These are phyloP conservation scores for Heteromormyrus szaboi DNA, from an alignment of 2,797 vertebrate species.

Conservation along the genomic window DNA sequence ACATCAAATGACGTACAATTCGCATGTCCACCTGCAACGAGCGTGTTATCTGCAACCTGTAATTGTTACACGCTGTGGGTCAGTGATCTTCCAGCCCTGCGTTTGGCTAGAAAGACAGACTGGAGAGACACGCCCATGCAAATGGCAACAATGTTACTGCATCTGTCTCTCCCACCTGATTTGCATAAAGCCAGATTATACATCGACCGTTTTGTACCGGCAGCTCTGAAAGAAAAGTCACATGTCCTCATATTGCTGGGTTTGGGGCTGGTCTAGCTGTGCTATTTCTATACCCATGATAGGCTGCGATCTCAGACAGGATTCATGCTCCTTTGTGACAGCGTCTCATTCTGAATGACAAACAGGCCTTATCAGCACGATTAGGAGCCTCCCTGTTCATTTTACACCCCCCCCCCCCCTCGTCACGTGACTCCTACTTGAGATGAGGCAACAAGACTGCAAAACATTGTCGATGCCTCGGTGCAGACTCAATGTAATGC, in stretches of 20 bases:
- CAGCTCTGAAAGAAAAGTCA: background rate
- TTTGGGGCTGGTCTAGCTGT: background rate
- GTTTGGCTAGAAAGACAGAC: background rate
- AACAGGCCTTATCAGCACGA: background rate
- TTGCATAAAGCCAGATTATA: background rate
- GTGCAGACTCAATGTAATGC: background rate
- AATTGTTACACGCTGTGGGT: background rate
- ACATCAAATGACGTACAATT: background rate
- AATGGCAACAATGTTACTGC: background rate
- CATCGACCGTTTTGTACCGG: background rate
- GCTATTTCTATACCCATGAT: background rate
- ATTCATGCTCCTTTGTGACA: background rate
- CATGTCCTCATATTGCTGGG: background rate
- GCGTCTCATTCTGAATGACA: background rate
- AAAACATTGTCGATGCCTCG: background rate
- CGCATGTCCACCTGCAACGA: background rate
- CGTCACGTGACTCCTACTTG: background rate
- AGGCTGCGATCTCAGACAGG: background rate
- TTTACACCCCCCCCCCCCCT: background rate
- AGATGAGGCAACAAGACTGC: background rate
- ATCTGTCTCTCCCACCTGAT: background rate
- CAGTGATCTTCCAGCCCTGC: background rate
- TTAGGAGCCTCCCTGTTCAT: background rate
- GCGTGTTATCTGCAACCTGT: background rate
- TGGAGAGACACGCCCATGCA: background rate